phyloP scores from a whole-genome alignment of 2,113 vertebrate genomes.

The Antechinus stuartii region DNA sequence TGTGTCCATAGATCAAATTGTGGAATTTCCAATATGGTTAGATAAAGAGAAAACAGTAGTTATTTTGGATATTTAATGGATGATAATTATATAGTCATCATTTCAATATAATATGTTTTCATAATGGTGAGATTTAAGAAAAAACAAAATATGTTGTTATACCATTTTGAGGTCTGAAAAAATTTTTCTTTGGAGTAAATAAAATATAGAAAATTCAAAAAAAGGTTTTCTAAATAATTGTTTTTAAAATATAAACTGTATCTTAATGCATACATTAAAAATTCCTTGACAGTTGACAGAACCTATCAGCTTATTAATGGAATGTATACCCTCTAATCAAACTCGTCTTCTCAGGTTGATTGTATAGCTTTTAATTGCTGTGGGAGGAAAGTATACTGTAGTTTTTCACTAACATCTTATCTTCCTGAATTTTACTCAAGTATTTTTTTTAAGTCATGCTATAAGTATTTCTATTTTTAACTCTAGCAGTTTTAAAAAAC shows the following conservation, averaged over 20 bases:
- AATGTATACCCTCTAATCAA: background rate
- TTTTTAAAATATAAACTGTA: conserved; percentile 18
- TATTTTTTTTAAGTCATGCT: conserved; percentile 24
- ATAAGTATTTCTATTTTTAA: background rate
- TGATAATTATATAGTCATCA: background rate
- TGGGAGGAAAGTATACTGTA: background rate
- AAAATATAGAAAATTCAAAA: background rate
- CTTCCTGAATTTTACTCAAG: conserved; percentile 26
- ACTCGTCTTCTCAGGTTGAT: background rate
- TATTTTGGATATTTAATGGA: background rate
- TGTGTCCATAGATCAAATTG: background rate
- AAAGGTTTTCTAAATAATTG: background rate
- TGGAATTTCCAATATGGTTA: background rate
- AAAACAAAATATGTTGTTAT: background rate
- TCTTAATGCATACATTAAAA: background rate
- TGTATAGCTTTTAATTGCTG: background rate
- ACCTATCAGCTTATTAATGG: background rate
- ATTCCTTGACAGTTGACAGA: conserved; percentile 33
- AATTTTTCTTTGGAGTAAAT: background rate
- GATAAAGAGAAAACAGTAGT: background rate
- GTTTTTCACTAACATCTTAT: background rate
- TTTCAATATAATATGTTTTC: background rate
- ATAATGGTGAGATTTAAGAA: background rate
- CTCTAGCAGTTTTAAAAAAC: conserved; percentile 9
- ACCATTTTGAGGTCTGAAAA: background rate